Base-by-base conservation (phyloP, 2,113 vertebrate genomes). In the Baryphthengus martii region DNA sequence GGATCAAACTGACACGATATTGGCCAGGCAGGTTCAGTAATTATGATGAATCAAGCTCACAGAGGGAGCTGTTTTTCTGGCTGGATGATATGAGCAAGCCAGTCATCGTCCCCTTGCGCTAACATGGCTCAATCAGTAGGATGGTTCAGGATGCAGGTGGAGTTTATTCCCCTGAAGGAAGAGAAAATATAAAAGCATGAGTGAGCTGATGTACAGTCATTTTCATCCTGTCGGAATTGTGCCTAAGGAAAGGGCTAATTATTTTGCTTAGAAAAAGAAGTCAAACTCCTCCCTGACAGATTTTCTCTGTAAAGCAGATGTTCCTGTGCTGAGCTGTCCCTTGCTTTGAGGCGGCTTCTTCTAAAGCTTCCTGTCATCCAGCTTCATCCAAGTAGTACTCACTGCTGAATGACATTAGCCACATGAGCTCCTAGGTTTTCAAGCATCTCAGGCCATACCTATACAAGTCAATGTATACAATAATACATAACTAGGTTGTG, bases 271-370 rank as follows among this genome's bases (percentile, higher is more conserved):
- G 50, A 78, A 88, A 90, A 92, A 86, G n/a, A 81, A 77, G 49
- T 59, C 17, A 8, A 11, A 37, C 35, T 88, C 28, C 20, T 87
- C 66, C 25, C 35, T 92, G 89, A 67, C 42, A 90, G 23, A 50
- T 77, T 94, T 91, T 71, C 29, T 78, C 65, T 89, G 56, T 78
- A 52, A 89, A 90, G 68, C 80, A 90, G 79, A n/a, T 81, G 79
- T 80, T 93, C 55, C 62, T 63, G 11, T 47, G 53, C 55, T 80
- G 42, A 74, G 45, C 42, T 74, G 37, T 84, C 18, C 61, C 50
- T 85, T 76, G 53, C 68, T 95, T 95, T 85, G 75, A 90, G 67
- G 45, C 25, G 76, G 63, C 61, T 91, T 89, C 26, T 42, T 74
- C 37, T 93, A 87, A 89, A 92, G 67, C 42, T 68, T 86, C 76